phyloP scores from a whole-genome alignment of 2,797 vertebrate species.

The Hydrocynus forskahlii region DNA sequence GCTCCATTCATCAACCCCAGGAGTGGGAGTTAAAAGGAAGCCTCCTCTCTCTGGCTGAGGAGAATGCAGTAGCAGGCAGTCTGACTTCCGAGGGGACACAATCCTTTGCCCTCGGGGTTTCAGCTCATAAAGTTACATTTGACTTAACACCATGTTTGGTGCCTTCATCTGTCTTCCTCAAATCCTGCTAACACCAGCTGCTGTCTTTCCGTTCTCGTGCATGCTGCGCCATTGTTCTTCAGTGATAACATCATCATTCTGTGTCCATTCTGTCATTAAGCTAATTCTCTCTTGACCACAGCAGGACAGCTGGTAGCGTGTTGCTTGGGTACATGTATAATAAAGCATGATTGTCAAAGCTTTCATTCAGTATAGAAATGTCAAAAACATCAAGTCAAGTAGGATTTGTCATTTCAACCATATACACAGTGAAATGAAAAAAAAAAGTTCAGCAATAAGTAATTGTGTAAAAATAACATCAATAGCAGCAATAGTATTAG shows the following conservation, averaged over 20 bases:
- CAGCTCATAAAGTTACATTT: neutral
- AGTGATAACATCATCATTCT: neutral
- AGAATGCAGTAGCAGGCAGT: neutral
- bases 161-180: neutral
- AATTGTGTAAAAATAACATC: too few species aligned
- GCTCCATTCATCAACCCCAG: conserved; percentile 49
- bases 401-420: too few species aligned
- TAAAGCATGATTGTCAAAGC: too few species aligned
- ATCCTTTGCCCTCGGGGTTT: neutral
- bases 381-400: too few species aligned
- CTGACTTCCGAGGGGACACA: neutral
- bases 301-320: neutral
- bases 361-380: too few species aligned
- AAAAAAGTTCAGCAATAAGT: too few species aligned
- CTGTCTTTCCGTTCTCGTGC: neutral
- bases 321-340: neutral
- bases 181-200: neutral
- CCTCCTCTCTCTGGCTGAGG: neutral
- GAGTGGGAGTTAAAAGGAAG: conserved; percentile 22
- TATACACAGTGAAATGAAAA: too few species aligned
- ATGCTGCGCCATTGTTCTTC: neutral
- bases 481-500: too few species aligned
- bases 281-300: neutral
- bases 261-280: neutral
- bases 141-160: neutral